Conservation (phyloP, 2,113 vertebrate species). For the Theristicus caerulescens region DNA sequence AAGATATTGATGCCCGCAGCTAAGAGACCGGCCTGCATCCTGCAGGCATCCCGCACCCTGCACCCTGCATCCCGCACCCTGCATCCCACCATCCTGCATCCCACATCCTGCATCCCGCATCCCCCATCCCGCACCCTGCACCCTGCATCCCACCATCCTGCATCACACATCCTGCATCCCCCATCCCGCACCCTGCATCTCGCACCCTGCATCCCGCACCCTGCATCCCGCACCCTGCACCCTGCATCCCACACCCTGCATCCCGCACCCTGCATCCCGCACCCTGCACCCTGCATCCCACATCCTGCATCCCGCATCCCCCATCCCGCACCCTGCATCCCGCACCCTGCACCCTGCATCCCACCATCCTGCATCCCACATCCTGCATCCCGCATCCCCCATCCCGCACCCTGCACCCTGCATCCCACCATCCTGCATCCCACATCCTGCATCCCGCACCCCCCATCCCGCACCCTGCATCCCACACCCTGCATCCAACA, state of each 20-base stretch:
- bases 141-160: rapidly evolving
- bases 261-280: not conserved
- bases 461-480: not conserved
- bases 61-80: not conserved
- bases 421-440: not conserved
- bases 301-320: not conserved
- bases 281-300: not conserved
- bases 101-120: rapidly evolving
- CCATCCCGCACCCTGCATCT: not conserved
- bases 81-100: not conserved
- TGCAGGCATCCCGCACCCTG: rapidly evolving
- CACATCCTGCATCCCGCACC: not conserved
- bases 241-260: not conserved
- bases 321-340: not conserved
- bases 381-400: rapidly evolving
- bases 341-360: no score
- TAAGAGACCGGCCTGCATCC: not conserved
- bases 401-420: not conserved
- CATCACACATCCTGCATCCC: not conserved
- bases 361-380: rapidly evolving
- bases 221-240: not conserved
- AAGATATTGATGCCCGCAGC: not conserved
- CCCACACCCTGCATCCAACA: not conserved
- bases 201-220: not conserved
- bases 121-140: rapidly evolving